These are phyloP conservation scores for Rotaria magnacalcarata DNA, from an alignment of 2,888 invertebrate genomes.

Conservation along the genomic window DNA sequence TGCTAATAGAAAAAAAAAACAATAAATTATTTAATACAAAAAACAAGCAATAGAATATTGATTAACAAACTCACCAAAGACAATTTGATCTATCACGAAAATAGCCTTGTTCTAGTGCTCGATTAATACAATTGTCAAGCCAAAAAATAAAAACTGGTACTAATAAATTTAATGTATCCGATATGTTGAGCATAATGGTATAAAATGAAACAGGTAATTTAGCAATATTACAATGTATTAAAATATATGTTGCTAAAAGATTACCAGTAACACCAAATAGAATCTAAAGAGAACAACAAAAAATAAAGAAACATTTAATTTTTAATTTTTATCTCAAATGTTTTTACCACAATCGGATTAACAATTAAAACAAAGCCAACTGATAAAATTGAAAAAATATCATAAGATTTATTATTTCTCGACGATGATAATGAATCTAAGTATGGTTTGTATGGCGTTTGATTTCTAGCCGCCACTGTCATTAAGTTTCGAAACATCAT, in stretches of 20 bases:
- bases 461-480: neutral
- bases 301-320: no score
- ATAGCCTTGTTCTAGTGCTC: neutral
- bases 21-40: no score
- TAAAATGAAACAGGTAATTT: conserved; percentile 24
- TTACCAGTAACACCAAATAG: neutral
- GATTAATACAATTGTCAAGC: conserved; percentile 27
- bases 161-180: conserved; percentile 29
- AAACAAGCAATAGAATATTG: neutral
- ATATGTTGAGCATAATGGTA: conserved; percentile 34
- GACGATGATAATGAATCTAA: neutral
- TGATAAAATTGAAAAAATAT: neutral
- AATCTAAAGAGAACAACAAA: neutral
- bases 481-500: neutral
- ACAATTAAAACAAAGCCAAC: conserved; percentile 33
- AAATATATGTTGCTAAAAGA: conserved; percentile 10
- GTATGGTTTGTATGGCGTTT: neutral
- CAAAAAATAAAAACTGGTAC: conserved; percentile 30
- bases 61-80: neutral
- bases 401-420: neutral
- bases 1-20: neutral
- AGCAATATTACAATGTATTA: neutral
- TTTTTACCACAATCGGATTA: conserved; percentile 16
- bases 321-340: no score
- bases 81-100: conserved; percentile 25